These are phyloP conservation scores for Eupithecia subumbrata DNA, from an alignment of 2,888 invertebrate genomes.

Conservation along the genomic window DNA sequence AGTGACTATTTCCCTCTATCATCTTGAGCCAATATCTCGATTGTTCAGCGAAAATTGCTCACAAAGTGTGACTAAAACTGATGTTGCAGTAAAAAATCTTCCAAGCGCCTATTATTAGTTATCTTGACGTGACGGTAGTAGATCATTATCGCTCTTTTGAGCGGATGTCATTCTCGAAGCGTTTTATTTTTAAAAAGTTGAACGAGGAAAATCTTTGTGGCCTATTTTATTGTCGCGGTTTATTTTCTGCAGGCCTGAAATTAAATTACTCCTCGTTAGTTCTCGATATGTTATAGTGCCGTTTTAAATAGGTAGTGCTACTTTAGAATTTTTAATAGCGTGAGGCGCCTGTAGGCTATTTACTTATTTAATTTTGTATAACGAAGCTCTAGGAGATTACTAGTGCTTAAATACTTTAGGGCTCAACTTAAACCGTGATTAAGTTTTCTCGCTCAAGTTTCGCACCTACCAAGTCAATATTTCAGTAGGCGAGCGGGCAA, in stretches of 20 bases:
- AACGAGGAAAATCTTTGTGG: constrained; percentile 38
- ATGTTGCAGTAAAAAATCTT: constrained; percentile 27
- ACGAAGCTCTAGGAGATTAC: not conserved
- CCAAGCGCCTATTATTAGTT: constrained; percentile 44
- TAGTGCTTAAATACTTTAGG: not conserved
- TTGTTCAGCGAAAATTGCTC: not conserved
- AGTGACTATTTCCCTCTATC: not conserved
- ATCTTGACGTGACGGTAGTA: constrained; percentile 47
- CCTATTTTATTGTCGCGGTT: constrained; percentile 40
- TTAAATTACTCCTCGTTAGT: constrained; percentile 12
- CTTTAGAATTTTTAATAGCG: not conserved
- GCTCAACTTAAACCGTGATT: not conserved
- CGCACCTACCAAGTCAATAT: not conserved
- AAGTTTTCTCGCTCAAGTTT: not conserved
- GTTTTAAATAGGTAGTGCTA: not conserved
- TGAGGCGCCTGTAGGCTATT: not conserved
- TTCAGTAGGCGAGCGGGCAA: not conserved
- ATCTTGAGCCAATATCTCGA: not conserved
- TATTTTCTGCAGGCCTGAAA: constrained; percentile 19
- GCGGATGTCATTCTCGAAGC: constrained; percentile 47
- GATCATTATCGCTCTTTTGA: constrained; percentile 47
- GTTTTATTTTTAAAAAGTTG: constrained; percentile 45
- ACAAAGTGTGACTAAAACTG: constrained; percentile 15
- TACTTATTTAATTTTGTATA: not conserved
- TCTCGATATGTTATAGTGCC: not conserved